Evolutionary conservation across 2,113 vertebrate genomes (phyloP), one percentile per base, ranked within the genome.

Genomic region (Hyla sarda): DNA sequence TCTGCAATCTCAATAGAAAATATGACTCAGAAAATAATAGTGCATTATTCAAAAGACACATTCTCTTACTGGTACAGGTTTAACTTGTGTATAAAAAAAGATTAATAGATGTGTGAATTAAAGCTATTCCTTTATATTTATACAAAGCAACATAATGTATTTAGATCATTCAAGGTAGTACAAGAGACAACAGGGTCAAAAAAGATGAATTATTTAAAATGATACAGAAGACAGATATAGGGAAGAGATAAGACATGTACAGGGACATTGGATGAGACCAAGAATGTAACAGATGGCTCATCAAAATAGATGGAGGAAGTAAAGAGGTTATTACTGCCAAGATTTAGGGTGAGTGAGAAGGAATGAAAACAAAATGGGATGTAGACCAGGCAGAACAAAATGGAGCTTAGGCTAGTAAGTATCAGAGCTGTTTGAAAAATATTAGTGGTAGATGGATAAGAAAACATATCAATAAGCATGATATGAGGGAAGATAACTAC

Each of bases 221-320:
- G 14, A 71, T 21, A 41, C 34, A 41, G 34, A 71, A 71, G 34
- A 41, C 34, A 41, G 34, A 71, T 71, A 71, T 41, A 34, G 17
- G 21, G 17, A 71, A 71, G 34, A 41, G 34, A 71, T 71, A 23
- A 71, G 67, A 28, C n/a, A 71, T 19, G 65, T 34, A 7, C 17
- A 71, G 9, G 67, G 67, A 71, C 67, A 71, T 19, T 3, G 32
- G 67, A 71, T 71, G 65, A 71, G 34, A 71, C 67, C 67, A 71
- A 71, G 67, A 71, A 41, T 71, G 34, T 71, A 71, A 41, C 67
- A 71, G 67, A 71, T 71, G 67, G 67, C 67, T 71, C 34, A 19
- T 71, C 34, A 23, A 41, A 71, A 71, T 71, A 71, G 67, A 71
- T 37, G 67, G 67, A 71, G 67, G 67, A 71, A 37, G 67, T 71